These are phyloP conservation scores for Drosophila subsilvestris DNA, from an alignment of 2,888 invertebrate species.

Conservation along the genomic window DNA sequence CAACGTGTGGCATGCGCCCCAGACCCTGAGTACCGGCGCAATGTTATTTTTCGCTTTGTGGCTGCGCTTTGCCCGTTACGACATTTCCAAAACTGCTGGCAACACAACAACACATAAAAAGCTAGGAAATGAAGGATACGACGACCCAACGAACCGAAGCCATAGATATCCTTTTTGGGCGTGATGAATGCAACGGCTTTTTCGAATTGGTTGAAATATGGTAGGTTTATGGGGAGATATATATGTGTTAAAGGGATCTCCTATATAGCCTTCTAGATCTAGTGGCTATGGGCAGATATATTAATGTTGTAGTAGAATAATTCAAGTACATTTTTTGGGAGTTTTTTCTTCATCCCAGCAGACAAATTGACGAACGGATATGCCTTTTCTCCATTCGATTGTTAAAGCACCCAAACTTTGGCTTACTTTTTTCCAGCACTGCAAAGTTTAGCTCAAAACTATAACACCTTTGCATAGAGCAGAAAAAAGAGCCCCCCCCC, in stretches of 20 bases:
- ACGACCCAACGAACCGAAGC: background rate
- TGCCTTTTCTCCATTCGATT: background rate
- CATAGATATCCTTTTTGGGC: background rate
- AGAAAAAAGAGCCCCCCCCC: constrained; percentile 14
- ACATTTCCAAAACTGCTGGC: constrained; percentile 63
- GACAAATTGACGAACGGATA: background rate
- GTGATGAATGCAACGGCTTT: background rate
- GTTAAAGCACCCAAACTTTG: background rate
- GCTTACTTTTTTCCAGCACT: background rate
- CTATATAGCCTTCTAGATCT: background rate
- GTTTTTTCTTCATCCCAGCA: too few species aligned
- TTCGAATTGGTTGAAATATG: background rate
- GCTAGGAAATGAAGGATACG: background rate
- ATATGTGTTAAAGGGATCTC: background rate
- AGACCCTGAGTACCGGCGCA: constrained; percentile 38
- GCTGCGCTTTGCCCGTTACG: constrained; percentile 64
- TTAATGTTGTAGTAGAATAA: too few species aligned
- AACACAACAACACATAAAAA: constrained; percentile 14
- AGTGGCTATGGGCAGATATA: too few species aligned
- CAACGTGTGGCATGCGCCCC: constrained; percentile 57
- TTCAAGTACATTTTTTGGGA: too few species aligned
- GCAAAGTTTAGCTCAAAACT: background rate
- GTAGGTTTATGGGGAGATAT: background rate
- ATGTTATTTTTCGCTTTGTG: constrained; percentile 75
- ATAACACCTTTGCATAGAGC: constrained; percentile 2